Conservation (phyloP, 1,140 invertebrate species). For the Neoseiulus cucumeris region DNA sequence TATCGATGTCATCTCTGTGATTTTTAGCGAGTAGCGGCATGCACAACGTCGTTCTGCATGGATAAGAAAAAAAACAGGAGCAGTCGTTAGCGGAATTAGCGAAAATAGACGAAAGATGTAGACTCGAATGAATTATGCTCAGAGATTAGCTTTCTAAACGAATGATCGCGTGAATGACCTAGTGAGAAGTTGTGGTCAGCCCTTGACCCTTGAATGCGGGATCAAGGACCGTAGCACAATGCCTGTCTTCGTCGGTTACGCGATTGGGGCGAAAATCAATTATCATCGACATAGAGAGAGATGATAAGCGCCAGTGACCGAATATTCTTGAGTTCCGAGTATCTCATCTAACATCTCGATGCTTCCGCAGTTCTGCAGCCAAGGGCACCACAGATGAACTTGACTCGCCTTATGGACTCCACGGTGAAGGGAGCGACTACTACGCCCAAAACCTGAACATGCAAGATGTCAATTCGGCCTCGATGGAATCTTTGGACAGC, state of each 20-base stretch:
- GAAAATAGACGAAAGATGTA: no score
- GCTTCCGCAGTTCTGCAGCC: constrained; percentile 1
- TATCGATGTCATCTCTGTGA: no score
- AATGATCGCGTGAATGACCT: no score
- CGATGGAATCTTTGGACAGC: constrained; percentile 31
- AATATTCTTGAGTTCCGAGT: background rate
- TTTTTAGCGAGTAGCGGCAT: no score
- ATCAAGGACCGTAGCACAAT: no score
- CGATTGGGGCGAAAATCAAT: background rate
- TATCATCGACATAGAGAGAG: background rate
- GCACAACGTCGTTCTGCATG: no score
- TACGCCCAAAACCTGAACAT: constrained; percentile 22
- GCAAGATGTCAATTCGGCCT: constrained; percentile 27
- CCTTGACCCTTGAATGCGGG: no score
- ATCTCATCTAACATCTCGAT: background rate
- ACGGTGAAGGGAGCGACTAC: background rate
- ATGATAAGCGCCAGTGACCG: background rate
- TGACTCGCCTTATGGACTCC: constrained; percentile 4
- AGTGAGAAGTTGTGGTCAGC: no score
- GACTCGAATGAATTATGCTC: no score
- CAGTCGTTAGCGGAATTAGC: no score
- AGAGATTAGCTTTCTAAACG: no score
- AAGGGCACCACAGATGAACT: constrained; percentile 10
- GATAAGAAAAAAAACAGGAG: no score
- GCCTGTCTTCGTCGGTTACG: background rate